A percentile compares a stretch with the other conserved stretches of the same genome.
Evolutionary conservation across 2,888 invertebrate genomes (phyloP).

Genomic region (Epistrophe eligans): DNA sequence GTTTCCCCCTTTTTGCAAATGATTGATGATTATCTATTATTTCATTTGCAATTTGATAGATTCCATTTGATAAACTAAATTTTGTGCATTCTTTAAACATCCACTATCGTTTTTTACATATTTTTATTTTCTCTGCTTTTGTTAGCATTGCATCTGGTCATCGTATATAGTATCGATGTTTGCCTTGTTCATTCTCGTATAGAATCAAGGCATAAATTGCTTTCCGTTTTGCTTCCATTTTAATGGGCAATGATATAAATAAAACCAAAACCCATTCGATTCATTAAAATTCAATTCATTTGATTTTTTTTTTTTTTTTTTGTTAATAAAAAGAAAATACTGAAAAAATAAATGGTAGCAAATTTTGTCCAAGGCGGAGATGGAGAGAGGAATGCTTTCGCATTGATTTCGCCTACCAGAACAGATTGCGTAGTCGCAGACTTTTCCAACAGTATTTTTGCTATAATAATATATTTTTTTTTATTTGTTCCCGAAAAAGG

Average conservation of each 20-base stretch:
- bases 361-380: neutral
- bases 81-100: too few species aligned
- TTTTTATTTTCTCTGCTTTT: too few species aligned
- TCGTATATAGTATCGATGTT: too few species aligned
- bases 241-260: slow-evolving; percentile 50
- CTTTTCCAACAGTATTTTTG: neutral
- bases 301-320: slow-evolving; percentile 53
- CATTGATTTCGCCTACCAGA: neutral
- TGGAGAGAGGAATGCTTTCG: neutral
- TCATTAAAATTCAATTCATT: slow-evolving; percentile 72
- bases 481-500: neutral
- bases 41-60: too few species aligned
- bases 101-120: too few species aligned
- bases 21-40: too few species aligned
- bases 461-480: neutral
- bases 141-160: too few species aligned
- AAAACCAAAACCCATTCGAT: slow-evolving; percentile 31
- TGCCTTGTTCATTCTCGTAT: too few species aligned
- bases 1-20: too few species aligned
- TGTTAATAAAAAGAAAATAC: neutral
- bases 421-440: neutral
- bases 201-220: neutral
- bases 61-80: too few species aligned
- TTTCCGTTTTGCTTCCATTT: slow-evolving; percentile 74
- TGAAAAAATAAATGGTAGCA: neutral